Evolutionary conservation across 1,140 invertebrate genomes (phyloP).

Genomic region (Apis cerana): DNA sequence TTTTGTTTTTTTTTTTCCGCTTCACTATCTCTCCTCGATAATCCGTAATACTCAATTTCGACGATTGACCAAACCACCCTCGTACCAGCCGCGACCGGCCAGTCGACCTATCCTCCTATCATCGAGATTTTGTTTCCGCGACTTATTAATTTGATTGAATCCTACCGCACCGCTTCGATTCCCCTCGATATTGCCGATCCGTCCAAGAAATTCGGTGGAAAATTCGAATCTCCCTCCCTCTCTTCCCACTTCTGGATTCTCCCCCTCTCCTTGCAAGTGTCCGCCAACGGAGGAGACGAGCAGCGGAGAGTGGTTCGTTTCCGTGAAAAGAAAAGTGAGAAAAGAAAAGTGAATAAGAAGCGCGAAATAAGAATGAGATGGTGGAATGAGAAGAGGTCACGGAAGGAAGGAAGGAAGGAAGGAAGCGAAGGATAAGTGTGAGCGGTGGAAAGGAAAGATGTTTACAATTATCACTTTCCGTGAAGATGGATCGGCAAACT

Average conservation of each 20-base stretch:
- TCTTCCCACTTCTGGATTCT: too few relatives aligned
- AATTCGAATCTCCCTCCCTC: not conserved
- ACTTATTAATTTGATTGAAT: slow-evolving; percentile 81
- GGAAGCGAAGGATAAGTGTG: not conserved
- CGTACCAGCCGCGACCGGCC: slow-evolving; percentile 73
- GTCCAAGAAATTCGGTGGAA: slow-evolving; percentile 4
- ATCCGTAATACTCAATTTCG: slow-evolving; percentile 81
- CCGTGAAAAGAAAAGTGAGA: too few relatives aligned
- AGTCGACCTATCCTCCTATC: slow-evolving; percentile 57
- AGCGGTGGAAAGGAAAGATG: not conserved
- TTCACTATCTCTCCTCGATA: slow-evolving; percentile 66
- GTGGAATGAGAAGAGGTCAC: too few relatives aligned
- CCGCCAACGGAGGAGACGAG: too few relatives aligned
- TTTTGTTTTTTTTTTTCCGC: slow-evolving; percentile 21
- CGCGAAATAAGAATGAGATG: too few relatives aligned
- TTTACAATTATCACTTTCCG: slow-evolving; percentile 51
- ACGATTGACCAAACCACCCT: slow-evolving; percentile 78
- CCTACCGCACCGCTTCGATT: slow-evolving; percentile 41
- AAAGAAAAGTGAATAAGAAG: too few relatives aligned
- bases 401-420: not conserved
- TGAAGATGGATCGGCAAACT: slow-evolving; percentile 4
- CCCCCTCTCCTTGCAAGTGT: too few relatives aligned
- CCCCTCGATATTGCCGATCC: slow-evolving; percentile 20
- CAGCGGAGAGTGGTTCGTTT: too few relatives aligned
- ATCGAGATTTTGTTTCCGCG: slow-evolving; percentile 75